Evolutionary conservation across 37 sponge, comb jelly and placozoan species (phyloP), one percentile per base, ranked within the genome.

Genomic region (Diacarnus erythraeanus): DNA sequence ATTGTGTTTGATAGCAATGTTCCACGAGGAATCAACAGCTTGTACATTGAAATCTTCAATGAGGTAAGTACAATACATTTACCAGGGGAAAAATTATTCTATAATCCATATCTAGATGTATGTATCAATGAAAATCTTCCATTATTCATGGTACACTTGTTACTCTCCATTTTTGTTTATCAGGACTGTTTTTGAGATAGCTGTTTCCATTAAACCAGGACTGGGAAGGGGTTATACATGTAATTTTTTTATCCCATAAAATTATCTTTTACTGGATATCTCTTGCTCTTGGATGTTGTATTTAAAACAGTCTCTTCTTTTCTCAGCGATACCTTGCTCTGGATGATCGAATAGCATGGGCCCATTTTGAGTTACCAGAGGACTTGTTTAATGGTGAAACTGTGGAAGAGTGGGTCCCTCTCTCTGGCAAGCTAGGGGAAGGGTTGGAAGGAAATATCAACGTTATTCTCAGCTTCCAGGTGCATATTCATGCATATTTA

Each of bases 341-440:
- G 38, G 97, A 97, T 59, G 89, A 90, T 25, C 87, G 97, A 12
- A 86, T 97, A 34, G 97, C 95, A 1, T 97, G 97, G 97, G 87
- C 85, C n/a, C 69, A 92, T 73, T 81, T 83, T 79, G 90, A 89
- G 60, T 78, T 98, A 22, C 71, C 91, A 31, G 80, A 82, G 51
- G 92, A 89, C 8, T 41, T 99, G 38, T 69, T 95, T 38, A 84
- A 89, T 63, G 95, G 93, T 1, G 88, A 99, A 68, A 81, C 87
- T 1, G 84, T 96, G 26, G 99, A 99, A 43, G 99, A 99, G 82
- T 99, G 99, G 99, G 67, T 91, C 15, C 78, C 95, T 4, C 87
- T 99, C 63, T 91, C 71, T 75, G 99, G 99, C 18, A 87, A 81
- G 38, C 97, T 87, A 40, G 99, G 99, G 10, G 91, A 96, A 23